Conservation (phyloP, 1,140 invertebrate genomes). For the Hyposmocoma kahamanoa region DNA sequence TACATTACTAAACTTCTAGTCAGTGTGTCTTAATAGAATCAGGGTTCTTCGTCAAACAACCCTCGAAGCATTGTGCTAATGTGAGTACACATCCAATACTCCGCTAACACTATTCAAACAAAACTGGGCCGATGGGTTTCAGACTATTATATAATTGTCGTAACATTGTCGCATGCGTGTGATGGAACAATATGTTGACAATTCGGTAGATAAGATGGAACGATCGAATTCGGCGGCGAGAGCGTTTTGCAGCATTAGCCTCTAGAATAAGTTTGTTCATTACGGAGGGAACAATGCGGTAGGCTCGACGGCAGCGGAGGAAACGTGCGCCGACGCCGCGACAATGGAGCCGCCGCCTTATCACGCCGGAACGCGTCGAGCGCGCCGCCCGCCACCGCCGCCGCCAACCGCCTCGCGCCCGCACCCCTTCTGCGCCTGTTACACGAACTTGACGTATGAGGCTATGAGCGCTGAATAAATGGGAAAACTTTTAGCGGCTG, state of each 20-base stretch:
- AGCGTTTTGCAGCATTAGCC: slow-evolving; percentile 54
- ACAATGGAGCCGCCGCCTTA: slow-evolving; percentile 63
- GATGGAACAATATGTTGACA: slow-evolving; percentile 30
- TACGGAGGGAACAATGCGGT: slow-evolving; percentile 58
- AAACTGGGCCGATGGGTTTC: slow-evolving; percentile 44
- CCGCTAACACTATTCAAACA: slow-evolving; percentile 53
- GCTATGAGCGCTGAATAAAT: slow-evolving; percentile 69
- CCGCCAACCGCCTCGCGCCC: slow-evolving; percentile 8
- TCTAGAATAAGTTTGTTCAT: slow-evolving; percentile 70
- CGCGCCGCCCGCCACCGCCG: slow-evolving; percentile 21
- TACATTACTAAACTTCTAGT: slow-evolving; percentile 16
- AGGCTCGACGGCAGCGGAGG: slow-evolving; percentile 62
- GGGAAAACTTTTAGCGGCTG: slow-evolving; percentile 69
- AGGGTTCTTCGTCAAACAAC: slow-evolving; percentile 49
- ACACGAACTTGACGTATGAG: slow-evolving; percentile 60
- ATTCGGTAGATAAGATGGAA: slow-evolving; percentile 51
- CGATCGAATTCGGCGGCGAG: slow-evolving; percentile 51
- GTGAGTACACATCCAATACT: slow-evolving; percentile 43
- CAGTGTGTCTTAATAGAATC: slow-evolving; percentile 42
- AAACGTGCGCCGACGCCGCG: slow-evolving; percentile 66
- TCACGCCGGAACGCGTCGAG: slow-evolving; percentile 56
- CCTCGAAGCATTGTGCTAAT: slow-evolving; percentile 41
- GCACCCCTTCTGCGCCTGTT: slow-evolving; percentile 20
- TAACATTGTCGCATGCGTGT: slow-evolving; percentile 26
- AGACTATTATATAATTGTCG: slow-evolving; percentile 39